Evolutionary conservation across 2,888 invertebrate species (phyloP), one percentile per base, ranked within the genome.

Genomic region (Agapetus fuscipes): DNA sequence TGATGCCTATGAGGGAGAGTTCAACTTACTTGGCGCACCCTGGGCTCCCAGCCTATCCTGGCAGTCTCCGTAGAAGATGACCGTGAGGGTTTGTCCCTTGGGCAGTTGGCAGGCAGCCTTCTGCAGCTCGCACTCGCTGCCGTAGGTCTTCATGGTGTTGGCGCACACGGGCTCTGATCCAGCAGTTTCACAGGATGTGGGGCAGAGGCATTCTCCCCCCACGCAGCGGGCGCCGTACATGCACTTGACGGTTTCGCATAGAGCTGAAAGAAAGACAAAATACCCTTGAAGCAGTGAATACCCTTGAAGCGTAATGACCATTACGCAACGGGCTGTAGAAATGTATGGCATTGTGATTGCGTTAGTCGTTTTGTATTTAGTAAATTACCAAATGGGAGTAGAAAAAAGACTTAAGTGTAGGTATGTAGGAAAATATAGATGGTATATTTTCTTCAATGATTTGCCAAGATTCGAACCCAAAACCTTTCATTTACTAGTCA

Each of bases 181-280:
- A 9, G 68, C 70, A 37, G 70, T 74, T n/a, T 37, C 30, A 63
- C 93, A 93, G 47, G 77, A 73, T 36, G 79, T 76, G 1, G 85
- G 83, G 59, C 91, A 93, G 7, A 87, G 76, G 63, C 91, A 93
- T 29, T 75, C 69, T 2, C 90, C 90, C 26, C 83, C 82, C 47
- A 84, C 80, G 59, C 91, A 93, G 55, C 79, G 78, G 25, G 83
- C 85, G 10, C 87, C 88, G 53, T 75, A 73, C 49, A 83, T 80
- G 59, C 91, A 91, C 53, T 78, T 71, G 29, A 88, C 76, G 50
- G 75, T 77, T 48, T 75, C 70, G 60, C 90, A 91, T 43, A 83
- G 72, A 63, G 86, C 90, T 83, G 61, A 43, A 57, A 56, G 48
- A 36, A n/a, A n/a, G n/a, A n/a, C n/a, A n/a, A n/a, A n/a, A n/a